phyloP scores from a whole-genome alignment of 30 jellyfish, hydroid and myxozoan species.

The Pelagia noctiluca region DNA sequence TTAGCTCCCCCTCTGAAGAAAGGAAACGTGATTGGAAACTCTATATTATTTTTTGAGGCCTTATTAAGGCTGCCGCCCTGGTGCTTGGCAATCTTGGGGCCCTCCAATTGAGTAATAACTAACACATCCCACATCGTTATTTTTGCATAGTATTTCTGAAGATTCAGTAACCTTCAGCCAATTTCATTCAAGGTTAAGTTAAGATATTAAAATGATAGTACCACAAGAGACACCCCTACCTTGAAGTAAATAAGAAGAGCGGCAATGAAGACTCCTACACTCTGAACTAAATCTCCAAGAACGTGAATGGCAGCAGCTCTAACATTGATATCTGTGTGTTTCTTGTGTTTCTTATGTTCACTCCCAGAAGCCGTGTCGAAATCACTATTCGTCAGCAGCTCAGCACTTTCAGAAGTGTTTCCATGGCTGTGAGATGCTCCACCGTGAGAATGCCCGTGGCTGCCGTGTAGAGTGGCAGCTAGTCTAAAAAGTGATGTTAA shows the following conservation, averaged over 20 bases:
- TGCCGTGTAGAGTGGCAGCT: slow-evolving; percentile 82
- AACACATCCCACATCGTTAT: too few relatives aligned
- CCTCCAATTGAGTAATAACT: too few relatives aligned
- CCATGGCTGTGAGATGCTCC: slow-evolving; percentile 71
- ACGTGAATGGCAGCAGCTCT: slow-evolving; percentile 98
- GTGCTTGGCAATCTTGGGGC: too few relatives aligned
- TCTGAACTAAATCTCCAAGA: slow-evolving; percentile 92
- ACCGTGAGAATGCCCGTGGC: slow-evolving; percentile 93
- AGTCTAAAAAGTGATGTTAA: slow-evolving; percentile 44
- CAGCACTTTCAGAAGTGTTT: slow-evolving; percentile 26
- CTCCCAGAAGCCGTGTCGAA: slow-evolving; percentile 8
- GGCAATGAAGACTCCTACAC: slow-evolving; percentile 93
- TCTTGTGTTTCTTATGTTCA: slow-evolving; percentile 54
- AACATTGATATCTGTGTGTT: slow-evolving; percentile 84
- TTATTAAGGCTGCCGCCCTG: too few relatives aligned
- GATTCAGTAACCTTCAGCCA: too few relatives aligned
- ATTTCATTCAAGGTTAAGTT: not conserved
- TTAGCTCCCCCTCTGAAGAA: too few relatives aligned
- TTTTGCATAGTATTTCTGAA: too few relatives aligned
- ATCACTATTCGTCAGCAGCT: slow-evolving; percentile 13
- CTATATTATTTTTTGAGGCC: too few relatives aligned
- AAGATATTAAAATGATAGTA: not conserved
- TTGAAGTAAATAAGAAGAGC: slow-evolving; percentile 85
- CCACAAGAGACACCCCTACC: too few relatives aligned
- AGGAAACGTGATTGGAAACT: too few relatives aligned